These are phyloP conservation scores for Diarsia brunnea DNA, from an alignment of 2,888 invertebrate genomes.

Conservation along the genomic window DNA sequence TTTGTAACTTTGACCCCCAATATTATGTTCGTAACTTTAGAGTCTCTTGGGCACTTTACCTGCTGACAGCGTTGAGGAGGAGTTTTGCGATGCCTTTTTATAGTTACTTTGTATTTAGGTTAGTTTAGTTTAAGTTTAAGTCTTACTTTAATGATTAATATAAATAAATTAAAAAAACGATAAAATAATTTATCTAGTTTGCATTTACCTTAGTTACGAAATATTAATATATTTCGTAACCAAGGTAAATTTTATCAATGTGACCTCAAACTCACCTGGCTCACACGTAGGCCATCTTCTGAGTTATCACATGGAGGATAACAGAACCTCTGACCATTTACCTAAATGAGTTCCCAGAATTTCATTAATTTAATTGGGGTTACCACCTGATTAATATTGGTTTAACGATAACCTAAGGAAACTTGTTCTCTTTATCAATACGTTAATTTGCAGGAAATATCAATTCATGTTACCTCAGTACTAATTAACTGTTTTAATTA, in stretches of 20 bases:
- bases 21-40: no score
- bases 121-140: no score
- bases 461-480: neutral
- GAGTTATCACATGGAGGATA: slow-evolving; percentile 27
- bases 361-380: slow-evolving; percentile 4
- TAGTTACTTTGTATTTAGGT: no score
- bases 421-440: slow-evolving; percentile 2
- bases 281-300: neutral
- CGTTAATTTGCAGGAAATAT: slow-evolving; percentile 4
- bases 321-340: neutral
- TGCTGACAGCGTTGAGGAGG: no score
- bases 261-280: neutral
- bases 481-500: neutral
- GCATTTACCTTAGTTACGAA: no score
- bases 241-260: neutral
- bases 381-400: neutral
- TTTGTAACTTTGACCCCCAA: no score
- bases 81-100: no score
- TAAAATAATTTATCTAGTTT: no score
- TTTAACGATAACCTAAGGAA: neutral
- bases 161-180: no score
- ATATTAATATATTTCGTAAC: no score
- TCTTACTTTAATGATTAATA: no score
- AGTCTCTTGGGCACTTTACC: no score
- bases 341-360: slow-evolving; percentile 13